Evolutionary conservation across 1,140 invertebrate species (phyloP).

Genomic region (Anoplolepis gracilipes): DNA sequence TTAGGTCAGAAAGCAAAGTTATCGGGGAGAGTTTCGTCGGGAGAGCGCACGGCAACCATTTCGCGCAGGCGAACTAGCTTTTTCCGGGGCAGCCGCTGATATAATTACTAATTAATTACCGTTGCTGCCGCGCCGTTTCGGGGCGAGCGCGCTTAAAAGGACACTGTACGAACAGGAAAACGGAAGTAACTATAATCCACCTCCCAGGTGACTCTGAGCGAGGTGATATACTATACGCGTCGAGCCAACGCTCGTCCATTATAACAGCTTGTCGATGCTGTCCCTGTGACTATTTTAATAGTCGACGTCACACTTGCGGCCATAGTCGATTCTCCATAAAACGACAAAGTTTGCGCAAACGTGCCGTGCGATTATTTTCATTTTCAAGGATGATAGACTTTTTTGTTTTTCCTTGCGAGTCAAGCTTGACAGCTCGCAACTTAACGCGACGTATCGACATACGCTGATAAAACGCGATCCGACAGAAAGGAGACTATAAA

Average conservation of each 20-base stretch:
- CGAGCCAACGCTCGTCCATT: constrained; percentile 15
- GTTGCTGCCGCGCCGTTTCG: constrained; percentile 51
- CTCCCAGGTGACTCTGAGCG: neutral
- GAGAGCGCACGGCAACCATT: constrained; percentile 26
- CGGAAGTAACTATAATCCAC: constrained; percentile 57
- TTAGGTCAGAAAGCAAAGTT: constrained; percentile 73
- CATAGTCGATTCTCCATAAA: constrained; percentile 11
- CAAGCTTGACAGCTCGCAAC: neutral
- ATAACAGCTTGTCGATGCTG: constrained; percentile 4
- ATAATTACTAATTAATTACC: constrained; percentile 74
- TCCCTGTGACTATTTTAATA: constrained; percentile 25
- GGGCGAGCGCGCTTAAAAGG: constrained; percentile 54
- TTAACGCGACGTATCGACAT: neutral
- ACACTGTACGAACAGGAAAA: constrained; percentile 45
- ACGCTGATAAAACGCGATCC: constrained; percentile 3
- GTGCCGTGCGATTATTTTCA: neutral
- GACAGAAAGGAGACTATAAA: neutral
- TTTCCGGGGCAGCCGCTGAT: constrained; percentile 56
- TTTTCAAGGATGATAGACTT: constrained; percentile 15
- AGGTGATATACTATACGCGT: constrained; percentile 30
- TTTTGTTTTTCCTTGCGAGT: constrained; percentile 26
- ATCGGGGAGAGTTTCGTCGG: constrained; percentile 59
- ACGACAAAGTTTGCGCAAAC: neutral
- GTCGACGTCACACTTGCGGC: constrained; percentile 4
- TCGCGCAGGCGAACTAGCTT: constrained; percentile 40